These are phyloP conservation scores for Drosophila nr. fundita DNA, from an alignment of 2,888 invertebrate species.

Conservation along the genomic window DNA sequence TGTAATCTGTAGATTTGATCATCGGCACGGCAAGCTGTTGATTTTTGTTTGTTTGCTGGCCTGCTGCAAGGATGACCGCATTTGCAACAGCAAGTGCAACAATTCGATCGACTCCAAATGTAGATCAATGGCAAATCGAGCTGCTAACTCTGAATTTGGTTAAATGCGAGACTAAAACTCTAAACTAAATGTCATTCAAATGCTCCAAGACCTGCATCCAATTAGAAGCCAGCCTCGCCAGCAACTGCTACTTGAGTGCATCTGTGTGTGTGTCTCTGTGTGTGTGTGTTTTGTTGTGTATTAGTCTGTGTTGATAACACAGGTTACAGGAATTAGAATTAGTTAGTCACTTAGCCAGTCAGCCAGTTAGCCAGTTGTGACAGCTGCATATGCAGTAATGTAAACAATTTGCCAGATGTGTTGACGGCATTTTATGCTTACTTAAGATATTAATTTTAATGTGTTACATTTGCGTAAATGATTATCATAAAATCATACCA, in stretches of 20 bases:
- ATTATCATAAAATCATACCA: background rate
- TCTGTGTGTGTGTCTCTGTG: background rate
- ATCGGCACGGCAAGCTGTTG: constrained; percentile 30
- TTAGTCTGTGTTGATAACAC: constrained; percentile 45
- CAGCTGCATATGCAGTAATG: constrained; percentile 58
- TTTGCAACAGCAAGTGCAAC: constrained; percentile 48
- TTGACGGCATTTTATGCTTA: constrained; percentile 50
- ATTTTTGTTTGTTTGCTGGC: constrained; percentile 38
- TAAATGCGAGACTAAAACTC: constrained; percentile 57
- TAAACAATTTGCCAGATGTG: constrained; percentile 59
- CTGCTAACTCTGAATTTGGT: constrained; percentile 71
- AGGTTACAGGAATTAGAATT: constrained; percentile 69
- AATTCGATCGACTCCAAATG: constrained; percentile 53
- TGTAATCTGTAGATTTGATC: constrained; percentile 54
- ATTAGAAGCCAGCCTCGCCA: constrained; percentile 68
- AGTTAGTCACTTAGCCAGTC: constrained; percentile 18
- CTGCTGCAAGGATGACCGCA: constrained; percentile 78
- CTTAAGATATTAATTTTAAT: constrained; percentile 48
- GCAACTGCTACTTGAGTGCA: constrained; percentile 12
- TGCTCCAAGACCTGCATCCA: constrained; percentile 59
- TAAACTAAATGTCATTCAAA: constrained; percentile 69
- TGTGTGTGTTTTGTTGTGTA: constrained; percentile 11
- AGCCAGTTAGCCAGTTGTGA: constrained; percentile 23
- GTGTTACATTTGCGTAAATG: constrained; percentile 50
- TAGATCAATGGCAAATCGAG: constrained; percentile 78